These are phyloP conservation scores for Propithecus coquereli DNA, from an alignment of 2,113 vertebrate genomes.

Conservation along the genomic window DNA sequence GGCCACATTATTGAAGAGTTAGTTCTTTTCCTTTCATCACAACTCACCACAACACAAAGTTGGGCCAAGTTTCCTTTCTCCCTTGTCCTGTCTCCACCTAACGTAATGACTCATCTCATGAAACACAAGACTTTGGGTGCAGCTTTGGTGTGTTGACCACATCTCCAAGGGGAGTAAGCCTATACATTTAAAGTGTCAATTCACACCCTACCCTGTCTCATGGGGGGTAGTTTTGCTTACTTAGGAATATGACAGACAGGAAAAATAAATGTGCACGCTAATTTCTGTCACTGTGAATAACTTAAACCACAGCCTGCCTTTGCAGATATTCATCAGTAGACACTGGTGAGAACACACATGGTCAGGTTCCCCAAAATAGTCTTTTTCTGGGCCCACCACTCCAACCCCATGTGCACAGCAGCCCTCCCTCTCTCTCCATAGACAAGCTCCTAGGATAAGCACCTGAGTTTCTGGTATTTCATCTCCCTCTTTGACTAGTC, in stretches of 20 bases:
- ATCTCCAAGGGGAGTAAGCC: too few relatives aligned
- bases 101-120: background rate
- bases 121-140: background rate
- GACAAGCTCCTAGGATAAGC: background rate
- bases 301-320: background rate
- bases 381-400: too few relatives aligned
- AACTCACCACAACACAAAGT: background rate
- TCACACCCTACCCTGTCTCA: background rate
- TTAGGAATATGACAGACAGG: background rate
- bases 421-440: fast-evolving
- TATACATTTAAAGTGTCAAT: background rate
- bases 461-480: background rate
- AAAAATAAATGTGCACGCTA: background rate
- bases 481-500: background rate
- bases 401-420: fast-evolving
- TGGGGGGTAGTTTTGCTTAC: background rate
- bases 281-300: background rate
- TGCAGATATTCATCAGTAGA: background rate
- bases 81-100: background rate
- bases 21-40: background rate
- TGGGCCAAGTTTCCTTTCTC: background rate
- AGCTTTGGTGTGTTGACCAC: background rate
- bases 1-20: background rate
- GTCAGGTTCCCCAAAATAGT: background rate
- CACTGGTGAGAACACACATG: background rate